phyloP scores from a whole-genome alignment of 37 sponge, comb jelly and placozoan genomes.

The Aphrocallistes beatrix region DNA sequence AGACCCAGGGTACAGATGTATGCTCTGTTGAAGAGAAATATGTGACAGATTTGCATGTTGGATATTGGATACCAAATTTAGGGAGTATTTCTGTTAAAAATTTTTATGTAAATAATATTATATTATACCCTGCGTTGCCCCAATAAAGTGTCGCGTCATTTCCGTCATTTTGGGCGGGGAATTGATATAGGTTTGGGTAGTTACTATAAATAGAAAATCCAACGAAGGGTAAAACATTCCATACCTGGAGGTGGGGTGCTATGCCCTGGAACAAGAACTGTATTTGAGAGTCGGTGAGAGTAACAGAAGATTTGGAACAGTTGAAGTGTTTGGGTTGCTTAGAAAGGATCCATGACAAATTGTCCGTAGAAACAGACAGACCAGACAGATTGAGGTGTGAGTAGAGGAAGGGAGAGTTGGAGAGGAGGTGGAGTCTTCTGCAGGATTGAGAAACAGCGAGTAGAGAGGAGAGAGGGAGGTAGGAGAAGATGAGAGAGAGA shows the following conservation, averaged over 20 bases:
- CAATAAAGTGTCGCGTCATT: too few species aligned
- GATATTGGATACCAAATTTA: too few species aligned
- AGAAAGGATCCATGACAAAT: neutral
- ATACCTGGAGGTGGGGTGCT: neutral
- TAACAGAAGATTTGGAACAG: neutral
- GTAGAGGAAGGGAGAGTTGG: neutral
- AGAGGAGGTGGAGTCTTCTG: neutral
- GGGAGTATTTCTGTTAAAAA: too few species aligned
- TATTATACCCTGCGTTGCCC: too few species aligned
- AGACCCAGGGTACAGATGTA: neutral
- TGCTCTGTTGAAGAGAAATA: too few species aligned
- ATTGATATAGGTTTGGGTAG: too few species aligned
- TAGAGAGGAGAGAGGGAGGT: conserved; percentile 8
- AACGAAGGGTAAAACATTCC: too few species aligned
- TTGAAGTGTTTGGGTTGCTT: conserved; percentile 17
- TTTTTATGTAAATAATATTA: too few species aligned
- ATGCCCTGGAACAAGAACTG: neutral
- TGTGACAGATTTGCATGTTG: too few species aligned
- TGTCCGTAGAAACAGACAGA: neutral
- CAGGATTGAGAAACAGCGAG: neutral
- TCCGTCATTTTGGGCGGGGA: too few species aligned
- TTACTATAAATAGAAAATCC: too few species aligned
- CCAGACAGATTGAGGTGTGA: neutral
- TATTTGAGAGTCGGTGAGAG: neutral
- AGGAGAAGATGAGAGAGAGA: neutral